Evolutionary conservation across 2,797 vertebrate species (phyloP).

Genomic region (Varecia variegata): DNA sequence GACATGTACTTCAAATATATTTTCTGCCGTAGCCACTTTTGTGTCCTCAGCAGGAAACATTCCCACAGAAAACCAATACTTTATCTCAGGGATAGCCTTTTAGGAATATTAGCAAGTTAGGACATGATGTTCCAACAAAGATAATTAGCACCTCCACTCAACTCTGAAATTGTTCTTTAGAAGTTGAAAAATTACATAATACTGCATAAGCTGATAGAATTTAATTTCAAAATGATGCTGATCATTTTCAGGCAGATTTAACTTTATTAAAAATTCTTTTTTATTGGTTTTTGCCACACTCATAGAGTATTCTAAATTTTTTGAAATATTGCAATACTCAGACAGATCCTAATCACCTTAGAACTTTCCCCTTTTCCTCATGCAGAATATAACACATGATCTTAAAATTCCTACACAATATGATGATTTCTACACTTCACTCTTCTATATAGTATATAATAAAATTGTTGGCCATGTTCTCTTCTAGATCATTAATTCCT

Average conservation of each 20-base stretch:
- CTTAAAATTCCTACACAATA: not conserved
- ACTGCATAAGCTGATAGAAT: constrained; percentile 46
- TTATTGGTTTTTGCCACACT: not conserved
- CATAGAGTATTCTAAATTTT: not conserved
- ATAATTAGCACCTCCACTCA: constrained; percentile 69
- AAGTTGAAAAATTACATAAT: constrained; percentile 53
- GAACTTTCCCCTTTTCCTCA: not conserved
- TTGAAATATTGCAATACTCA: not conserved
- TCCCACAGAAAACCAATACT: constrained; percentile 18
- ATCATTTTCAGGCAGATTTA: constrained; percentile 43
- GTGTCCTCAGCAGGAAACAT: not conserved
- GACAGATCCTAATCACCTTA: not conserved
- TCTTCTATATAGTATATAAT: not conserved
- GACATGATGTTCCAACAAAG: constrained; percentile 43
- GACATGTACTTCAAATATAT: not conserved
- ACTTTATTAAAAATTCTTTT: constrained; percentile 16
- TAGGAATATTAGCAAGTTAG: constrained; percentile 70
- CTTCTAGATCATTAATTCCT: not conserved
- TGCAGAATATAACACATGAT: not conserved
- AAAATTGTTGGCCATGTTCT: not conserved
- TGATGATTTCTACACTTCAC: not conserved
- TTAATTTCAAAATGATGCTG: constrained; percentile 59
- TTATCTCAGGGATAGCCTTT: constrained; percentile 36
- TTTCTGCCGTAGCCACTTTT: not conserved
- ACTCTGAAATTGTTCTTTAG: constrained; percentile 59